phyloP scores from a whole-genome alignment of 2,797 vertebrate genomes.

The Anguilla marmorata region DNA sequence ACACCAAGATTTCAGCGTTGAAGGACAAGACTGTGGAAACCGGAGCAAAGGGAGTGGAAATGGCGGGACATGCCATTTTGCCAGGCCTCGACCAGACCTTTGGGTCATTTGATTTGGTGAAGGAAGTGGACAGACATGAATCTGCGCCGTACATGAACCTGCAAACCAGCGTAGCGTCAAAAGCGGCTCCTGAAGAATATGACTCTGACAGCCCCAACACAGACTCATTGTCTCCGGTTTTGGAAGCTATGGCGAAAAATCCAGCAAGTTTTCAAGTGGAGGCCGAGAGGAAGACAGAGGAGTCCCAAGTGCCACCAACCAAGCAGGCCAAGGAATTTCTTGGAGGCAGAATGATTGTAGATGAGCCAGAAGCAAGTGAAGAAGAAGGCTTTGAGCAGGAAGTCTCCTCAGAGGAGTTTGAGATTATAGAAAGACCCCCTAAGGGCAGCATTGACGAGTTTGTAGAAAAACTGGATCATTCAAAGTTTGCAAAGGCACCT shows the following conservation, averaged over 20 bases:
- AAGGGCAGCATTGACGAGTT: slow-evolving; percentile 12
- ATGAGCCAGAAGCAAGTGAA: slow-evolving; percentile 56
- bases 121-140: slow-evolving; percentile 73
- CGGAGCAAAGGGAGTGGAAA: slow-evolving; percentile 46
- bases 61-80: slow-evolving; percentile 54
- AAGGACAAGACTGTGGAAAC: slow-evolving; percentile 32
- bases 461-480: slow-evolving; percentile 23
- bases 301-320: slow-evolving; percentile 29
- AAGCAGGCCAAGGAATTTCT: slow-evolving; percentile 9
- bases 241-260: slow-evolving; percentile 75
- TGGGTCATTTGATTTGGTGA: slow-evolving; percentile 88
- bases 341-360: not conserved
- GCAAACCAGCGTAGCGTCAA: slow-evolving; percentile 21
- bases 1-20: slow-evolving; percentile 52
- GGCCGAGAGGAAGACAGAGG: slow-evolving; percentile 53
- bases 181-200: slow-evolving; percentile 57
- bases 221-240: slow-evolving; percentile 74
- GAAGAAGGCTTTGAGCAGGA: slow-evolving; percentile 16
- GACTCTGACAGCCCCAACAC: slow-evolving; percentile 75
- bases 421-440: slow-evolving; percentile 23
- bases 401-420: slow-evolving; percentile 27
- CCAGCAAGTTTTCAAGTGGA: slow-evolving; percentile 70
- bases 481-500: slow-evolving; percentile 12
- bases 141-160: slow-evolving; percentile 18
- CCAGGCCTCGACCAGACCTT: slow-evolving; percentile 74